Conservation (phyloP, 2,113 vertebrate genomes). For the Austrofundulus limnaeus region DNA sequence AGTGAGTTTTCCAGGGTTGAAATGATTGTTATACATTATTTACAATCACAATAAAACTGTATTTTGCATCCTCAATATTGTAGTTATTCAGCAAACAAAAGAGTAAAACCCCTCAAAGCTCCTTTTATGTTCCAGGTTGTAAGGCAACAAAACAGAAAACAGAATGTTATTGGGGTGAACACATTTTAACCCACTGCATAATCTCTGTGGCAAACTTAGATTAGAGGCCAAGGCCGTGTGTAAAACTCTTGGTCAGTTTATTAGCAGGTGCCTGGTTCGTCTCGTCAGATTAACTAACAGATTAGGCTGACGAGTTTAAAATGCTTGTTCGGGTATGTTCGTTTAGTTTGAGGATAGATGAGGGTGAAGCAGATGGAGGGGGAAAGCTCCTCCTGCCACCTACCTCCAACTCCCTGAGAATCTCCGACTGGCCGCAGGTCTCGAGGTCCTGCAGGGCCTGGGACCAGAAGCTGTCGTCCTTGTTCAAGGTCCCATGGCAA, state of each 20-base stretch:
- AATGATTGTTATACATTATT: no score
- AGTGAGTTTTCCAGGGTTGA: no score
- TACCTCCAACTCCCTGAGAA: conserved; percentile 98
- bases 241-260: conserved; percentile 30
- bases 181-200: background rate
- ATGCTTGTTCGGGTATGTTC: conserved; percentile 58
- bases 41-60: no score
- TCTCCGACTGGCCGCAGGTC: conserved; percentile 96
- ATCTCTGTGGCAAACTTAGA: conserved; percentile 12
- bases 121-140: no score
- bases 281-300: conserved; percentile 67
- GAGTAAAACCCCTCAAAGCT: no score
- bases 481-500: conserved; percentile 81
- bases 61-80: no score
- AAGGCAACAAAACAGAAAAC: no score
- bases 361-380: conserved; percentile 47
- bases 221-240: conserved; percentile 25
- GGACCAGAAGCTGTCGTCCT: conserved; percentile 93
- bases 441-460: conserved; percentile 97
- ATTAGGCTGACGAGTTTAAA: conserved; percentile 68
- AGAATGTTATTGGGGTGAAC: no score
- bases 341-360: conserved; percentile 42
- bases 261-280: conserved; percentile 49
- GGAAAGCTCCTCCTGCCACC: conserved; percentile 36
- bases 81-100: no score